Base-by-base conservation (phyloP, 2,113 vertebrate genomes). In the Laticauda colubrina region DNA sequence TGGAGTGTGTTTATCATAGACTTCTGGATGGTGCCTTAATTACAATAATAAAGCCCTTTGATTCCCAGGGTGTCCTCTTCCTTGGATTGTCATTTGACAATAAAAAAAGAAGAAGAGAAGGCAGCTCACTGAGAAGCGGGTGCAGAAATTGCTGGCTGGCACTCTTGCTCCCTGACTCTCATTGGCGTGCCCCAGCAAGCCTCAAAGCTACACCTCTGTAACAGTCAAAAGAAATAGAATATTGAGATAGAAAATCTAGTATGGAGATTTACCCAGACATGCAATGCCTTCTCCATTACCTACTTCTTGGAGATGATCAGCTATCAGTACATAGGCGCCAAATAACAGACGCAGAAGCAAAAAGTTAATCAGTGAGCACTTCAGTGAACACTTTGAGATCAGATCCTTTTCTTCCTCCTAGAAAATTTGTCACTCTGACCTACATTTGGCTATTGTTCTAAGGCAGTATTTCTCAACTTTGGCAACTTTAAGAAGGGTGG, bases 141-240 rank as follows among this genome's bases (percentile, higher is more conserved):
- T 90, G 94, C 85, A 81, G 96, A 95, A 92, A 51, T 94, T 61
- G 54, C 88, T 90, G 95, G 95, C 96, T 96, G 96, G 95, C 96
- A 96, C 94, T 91, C 95, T 95, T 89, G 92, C 18, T 43, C 34
- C 75, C 34, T 43, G 95, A 96, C 96, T 96, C 94, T 94, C 87
- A 43, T 45, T 93, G 90, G 93, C 97, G 97, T 97, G 97, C 95
- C 90, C 0, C 43, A 96, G 96, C 97, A 97, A 97, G 97, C 95
- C 95, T 57, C 93, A 95, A 53, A 96, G 94, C 94, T 93, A 95
- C 59, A 93, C 94, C 96, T 97, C 90, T 93, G 95, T 95, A 96
- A 94, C 97, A 96, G 96, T 96, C 96, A 97, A 97, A 97, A 97
- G 96, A 97, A 97, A 94, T 96, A 97, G 94, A 96, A 69, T 95